phyloP scores from a whole-genome alignment of 2,797 vertebrate species.

The Delichon dasypus region DNA sequence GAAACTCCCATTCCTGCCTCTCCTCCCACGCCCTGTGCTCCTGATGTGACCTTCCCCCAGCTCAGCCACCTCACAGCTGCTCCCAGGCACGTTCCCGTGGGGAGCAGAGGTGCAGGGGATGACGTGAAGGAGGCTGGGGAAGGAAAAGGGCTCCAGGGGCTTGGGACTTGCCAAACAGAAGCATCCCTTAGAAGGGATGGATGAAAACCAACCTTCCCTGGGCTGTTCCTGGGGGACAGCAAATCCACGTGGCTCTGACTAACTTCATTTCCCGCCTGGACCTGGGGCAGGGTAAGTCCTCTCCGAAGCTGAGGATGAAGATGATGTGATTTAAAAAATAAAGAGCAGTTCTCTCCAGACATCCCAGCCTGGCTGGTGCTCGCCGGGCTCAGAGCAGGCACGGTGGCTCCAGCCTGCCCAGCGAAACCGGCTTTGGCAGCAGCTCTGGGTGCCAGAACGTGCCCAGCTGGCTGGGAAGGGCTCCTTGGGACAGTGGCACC shows the following conservation, averaged over 20 bases:
- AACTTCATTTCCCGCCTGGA: neutral
- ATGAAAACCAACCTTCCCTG: neutral
- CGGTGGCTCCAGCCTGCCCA: neutral
- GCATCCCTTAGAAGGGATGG: neutral
- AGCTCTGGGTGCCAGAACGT: conserved; percentile 26
- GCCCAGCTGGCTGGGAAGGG: conserved; percentile 15
- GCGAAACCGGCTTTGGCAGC: conserved; percentile 20
- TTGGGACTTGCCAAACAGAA: fast-evolving
- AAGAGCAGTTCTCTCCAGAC: neutral
- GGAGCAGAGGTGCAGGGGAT: neutral
- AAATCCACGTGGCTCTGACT: neutral
- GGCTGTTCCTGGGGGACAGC: neutral
- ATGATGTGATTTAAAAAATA: neutral
- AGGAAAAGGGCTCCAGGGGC: neutral
- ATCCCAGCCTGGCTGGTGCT: neutral
- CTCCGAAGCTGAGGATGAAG: neutral
- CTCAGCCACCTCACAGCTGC: fast-evolving
- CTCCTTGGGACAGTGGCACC: neutral
- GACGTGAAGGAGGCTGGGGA: fast-evolving
- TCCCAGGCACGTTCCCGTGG: neutral
- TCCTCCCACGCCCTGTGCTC: neutral
- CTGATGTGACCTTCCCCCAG: neutral
- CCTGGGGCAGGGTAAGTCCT: neutral
- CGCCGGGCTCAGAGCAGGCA: neutral
- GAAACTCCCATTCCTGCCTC: neutral